These are phyloP conservation scores for Solenopsis fugax DNA, from an alignment of 1,140 invertebrate species.

Conservation along the genomic window DNA sequence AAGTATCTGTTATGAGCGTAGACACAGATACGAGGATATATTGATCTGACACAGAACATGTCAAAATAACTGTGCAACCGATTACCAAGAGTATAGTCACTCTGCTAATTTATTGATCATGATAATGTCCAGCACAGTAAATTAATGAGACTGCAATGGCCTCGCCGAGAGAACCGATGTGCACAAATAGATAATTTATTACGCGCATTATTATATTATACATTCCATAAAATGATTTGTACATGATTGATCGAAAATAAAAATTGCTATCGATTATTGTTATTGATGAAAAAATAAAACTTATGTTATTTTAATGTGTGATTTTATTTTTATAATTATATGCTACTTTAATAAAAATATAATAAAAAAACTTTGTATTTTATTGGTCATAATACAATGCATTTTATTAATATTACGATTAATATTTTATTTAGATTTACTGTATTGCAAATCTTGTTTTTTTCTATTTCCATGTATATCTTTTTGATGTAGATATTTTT, in stretches of 20 bases:
- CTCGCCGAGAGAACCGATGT: background rate
- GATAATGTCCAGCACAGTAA: slow-evolving; percentile 34
- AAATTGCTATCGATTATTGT: background rate
- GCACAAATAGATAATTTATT: slow-evolving; percentile 37
- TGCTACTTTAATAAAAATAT: background rate
- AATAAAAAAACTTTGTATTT: background rate
- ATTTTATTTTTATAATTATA: slow-evolving; percentile 13
- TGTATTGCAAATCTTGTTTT: background rate
- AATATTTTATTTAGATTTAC: background rate
- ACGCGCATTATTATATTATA: background rate
- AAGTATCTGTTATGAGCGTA: background rate
- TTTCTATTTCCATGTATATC: background rate
- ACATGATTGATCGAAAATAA: background rate
- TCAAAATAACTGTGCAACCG: slow-evolving; percentile 36
- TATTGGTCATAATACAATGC: background rate
- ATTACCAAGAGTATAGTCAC: slow-evolving; percentile 39
- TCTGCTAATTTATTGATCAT: slow-evolving; percentile 42
- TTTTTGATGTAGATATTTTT: background rate
- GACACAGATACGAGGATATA: background rate
- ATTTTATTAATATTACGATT: slow-evolving; percentile 7
- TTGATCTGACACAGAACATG: slow-evolving; percentile 29
- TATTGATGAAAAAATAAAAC: background rate
- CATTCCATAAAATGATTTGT: slow-evolving; percentile 40
- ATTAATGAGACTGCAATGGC: slow-evolving; percentile 42
- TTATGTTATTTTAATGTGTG: background rate